phyloP scores from a whole-genome alignment of 2,797 vertebrate genomes.

The Chaenodraco wilsoni region DNA sequence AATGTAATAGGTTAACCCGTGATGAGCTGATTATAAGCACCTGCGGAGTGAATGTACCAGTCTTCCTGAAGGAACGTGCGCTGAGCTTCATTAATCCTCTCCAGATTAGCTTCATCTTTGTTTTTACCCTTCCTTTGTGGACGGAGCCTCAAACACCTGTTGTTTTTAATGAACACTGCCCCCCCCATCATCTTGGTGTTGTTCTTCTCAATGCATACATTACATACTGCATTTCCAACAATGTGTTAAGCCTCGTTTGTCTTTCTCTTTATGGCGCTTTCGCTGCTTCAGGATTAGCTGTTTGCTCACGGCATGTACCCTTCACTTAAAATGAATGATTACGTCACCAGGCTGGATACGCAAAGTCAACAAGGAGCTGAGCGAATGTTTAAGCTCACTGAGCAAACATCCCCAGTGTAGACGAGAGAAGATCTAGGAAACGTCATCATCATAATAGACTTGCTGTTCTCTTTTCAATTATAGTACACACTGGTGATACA shows the following conservation, averaged over 20 bases:
- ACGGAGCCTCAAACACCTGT: background rate
- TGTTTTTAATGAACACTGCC: too few relatives aligned
- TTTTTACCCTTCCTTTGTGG: background rate
- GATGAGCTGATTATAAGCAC: too few relatives aligned
- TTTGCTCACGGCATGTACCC: background rate
- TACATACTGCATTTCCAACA: fast-evolving
- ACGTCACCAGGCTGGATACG: background rate
- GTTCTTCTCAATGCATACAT: background rate
- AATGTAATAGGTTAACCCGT: too few relatives aligned
- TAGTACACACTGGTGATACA: background rate
- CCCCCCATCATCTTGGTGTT: too few relatives aligned
- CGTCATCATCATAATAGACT: background rate
- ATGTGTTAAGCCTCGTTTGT: background rate
- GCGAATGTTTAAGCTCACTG: background rate
- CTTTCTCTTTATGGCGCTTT: background rate
- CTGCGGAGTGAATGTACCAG: too few relatives aligned
- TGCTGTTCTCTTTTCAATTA: background rate
- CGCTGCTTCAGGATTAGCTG: background rate
- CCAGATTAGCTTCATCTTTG: conserved; percentile 6
- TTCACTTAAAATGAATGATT: background rate
- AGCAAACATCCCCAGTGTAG: background rate
- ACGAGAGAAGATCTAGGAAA: background rate
- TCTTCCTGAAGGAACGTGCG: too few relatives aligned
- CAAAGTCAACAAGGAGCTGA: background rate
- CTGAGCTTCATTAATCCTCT: too few relatives aligned